Conservation (phyloP, 1,140 invertebrate genomes). For the Halictus rubicundus region DNA sequence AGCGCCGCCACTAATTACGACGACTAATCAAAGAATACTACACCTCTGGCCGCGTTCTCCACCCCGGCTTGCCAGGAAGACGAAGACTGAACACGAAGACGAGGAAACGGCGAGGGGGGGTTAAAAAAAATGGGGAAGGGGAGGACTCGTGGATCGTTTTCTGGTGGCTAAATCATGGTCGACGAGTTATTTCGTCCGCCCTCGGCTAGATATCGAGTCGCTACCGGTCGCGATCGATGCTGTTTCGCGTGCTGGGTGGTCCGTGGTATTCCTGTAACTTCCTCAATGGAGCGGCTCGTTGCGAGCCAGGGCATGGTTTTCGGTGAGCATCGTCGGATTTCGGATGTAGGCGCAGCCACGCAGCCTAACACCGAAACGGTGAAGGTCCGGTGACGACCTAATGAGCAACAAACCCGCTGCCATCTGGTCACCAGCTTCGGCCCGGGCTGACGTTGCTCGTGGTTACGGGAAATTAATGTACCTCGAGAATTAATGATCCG, state of each 20-base stretch:
- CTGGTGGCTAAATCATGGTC: conserved; percentile 45
- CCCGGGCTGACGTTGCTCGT: conserved; percentile 40
- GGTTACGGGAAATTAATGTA: conserved; percentile 76
- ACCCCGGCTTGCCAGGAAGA: not conserved
- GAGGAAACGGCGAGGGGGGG: not conserved
- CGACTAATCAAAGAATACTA: conserved; percentile 11
- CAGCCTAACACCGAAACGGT: conserved; percentile 44
- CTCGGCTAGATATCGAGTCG: conserved; percentile 8
- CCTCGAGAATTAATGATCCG: conserved; percentile 77
- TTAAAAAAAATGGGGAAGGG: too few relatives aligned
- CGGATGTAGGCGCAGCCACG: conserved; percentile 63
- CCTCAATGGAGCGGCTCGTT: conserved; percentile 52
- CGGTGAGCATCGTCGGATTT: conserved; percentile 56
- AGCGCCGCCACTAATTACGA: conserved; percentile 15
- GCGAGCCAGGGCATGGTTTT: conserved; percentile 44
- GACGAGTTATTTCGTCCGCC: conserved; percentile 30
- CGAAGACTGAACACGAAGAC: too few relatives aligned
- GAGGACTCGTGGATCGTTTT: not conserved
- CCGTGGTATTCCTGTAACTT: conserved; percentile 56
- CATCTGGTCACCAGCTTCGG: conserved; percentile 64
- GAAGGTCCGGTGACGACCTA: conserved; percentile 68
- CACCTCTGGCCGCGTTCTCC: not conserved
- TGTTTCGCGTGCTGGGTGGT: conserved; percentile 48
- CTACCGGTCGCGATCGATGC: conserved; percentile 34
- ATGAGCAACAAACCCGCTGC: conserved; percentile 64